phyloP scores from a whole-genome alignment of 2,888 invertebrate species.

The Machimus rusticus region DNA sequence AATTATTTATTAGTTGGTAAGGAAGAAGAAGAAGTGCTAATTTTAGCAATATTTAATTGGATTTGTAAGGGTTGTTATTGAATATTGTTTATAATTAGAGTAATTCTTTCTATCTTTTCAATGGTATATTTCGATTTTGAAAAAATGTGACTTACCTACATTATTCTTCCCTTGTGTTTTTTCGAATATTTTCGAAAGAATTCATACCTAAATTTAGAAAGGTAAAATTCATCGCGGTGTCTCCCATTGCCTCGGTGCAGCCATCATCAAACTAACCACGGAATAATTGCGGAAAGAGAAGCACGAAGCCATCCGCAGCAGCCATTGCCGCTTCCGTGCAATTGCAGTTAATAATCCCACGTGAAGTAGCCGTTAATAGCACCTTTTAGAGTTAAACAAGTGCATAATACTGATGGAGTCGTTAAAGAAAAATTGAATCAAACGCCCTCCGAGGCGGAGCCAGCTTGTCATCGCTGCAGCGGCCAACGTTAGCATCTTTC shows the following conservation, averaged over 20 bases:
- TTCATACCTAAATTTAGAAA: not conserved
- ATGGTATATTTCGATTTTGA: too few species aligned
- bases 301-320: not conserved
- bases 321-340: not conserved
- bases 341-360: not conserved
- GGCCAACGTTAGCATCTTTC: not conserved
- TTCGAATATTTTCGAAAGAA: too few species aligned
- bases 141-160: too few species aligned
- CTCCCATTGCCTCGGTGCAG: not conserved
- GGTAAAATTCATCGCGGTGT: not conserved
- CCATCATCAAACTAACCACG: not conserved
- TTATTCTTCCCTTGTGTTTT: too few species aligned
- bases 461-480: slow-evolving; percentile 8
- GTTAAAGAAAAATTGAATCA: slow-evolving; percentile 34
- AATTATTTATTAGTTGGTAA: too few species aligned
- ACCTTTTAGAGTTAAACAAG: slow-evolving; percentile 25
- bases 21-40: too few species aligned
- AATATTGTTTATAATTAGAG: too few species aligned
- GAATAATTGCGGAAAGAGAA: not conserved
- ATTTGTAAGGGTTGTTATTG: too few species aligned
- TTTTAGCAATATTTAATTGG: too few species aligned
- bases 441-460: slow-evolving; percentile 40
- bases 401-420: slow-evolving; percentile 30
- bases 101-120: too few species aligned
- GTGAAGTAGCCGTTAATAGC: slow-evolving; percentile 18